These are phyloP conservation scores for Tetranychus piercei DNA, from an alignment of 2,888 invertebrate genomes.

Conservation along the genomic window DNA sequence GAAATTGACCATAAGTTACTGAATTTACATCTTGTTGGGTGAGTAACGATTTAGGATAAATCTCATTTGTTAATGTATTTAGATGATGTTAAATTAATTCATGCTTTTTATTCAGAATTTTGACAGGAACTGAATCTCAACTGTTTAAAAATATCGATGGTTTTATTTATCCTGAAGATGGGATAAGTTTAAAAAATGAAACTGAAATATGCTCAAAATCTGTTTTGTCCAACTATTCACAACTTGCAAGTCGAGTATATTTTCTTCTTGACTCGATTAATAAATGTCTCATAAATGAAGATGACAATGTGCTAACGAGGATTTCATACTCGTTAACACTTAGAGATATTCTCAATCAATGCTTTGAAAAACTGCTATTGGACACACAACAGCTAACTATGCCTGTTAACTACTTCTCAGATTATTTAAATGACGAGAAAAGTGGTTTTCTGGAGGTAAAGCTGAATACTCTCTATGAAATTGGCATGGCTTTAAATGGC, in stretches of 20 bases:
- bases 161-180: not conserved
- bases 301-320: not conserved
- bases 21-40: slow-evolving; percentile 2
- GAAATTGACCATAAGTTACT: slow-evolving; percentile 1
- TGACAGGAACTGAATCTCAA: not conserved
- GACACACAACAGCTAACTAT: not conserved
- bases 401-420: not conserved
- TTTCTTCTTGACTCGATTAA: not conserved
- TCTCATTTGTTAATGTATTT: not conserved
- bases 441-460: not conserved
- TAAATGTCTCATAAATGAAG: not conserved
- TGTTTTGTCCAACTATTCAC: not conserved
- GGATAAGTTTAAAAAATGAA: not conserved
- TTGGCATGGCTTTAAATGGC: not conserved
- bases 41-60: not conserved
- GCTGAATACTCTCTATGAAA: not conserved
- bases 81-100: not conserved
- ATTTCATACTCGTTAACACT: not conserved
- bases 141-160: not conserved
- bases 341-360: slow-evolving; percentile 6
- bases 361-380: not conserved
- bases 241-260: not conserved
- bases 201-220: slow-evolving; percentile 3
- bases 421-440: not conserved
- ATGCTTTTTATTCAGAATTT: not conserved